phyloP scores from a whole-genome alignment of 2,113 vertebrate species.

The Podilymbus podiceps region DNA sequence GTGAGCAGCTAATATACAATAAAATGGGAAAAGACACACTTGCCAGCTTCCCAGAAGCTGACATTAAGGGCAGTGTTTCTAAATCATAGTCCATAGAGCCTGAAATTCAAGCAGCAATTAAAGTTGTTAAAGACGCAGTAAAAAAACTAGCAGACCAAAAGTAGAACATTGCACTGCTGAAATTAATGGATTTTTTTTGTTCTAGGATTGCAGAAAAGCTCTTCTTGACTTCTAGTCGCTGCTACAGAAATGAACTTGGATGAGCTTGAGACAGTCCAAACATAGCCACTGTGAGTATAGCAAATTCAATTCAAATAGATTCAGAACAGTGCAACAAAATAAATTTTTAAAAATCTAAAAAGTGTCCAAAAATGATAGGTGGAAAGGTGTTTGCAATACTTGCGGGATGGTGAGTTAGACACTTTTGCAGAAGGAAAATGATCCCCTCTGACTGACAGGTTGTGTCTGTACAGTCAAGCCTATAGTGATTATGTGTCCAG shows the following conservation, averaged over 20 bases:
- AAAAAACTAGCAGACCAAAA: neutral
- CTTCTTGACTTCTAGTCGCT: neutral
- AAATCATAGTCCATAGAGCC: neutral
- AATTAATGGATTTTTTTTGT: neutral
- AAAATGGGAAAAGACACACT: slow-evolving; percentile 6
- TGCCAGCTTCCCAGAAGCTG: neutral
- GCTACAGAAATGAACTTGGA: neutral
- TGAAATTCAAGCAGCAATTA: slow-evolving; percentile 20
- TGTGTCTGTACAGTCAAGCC: neutral
- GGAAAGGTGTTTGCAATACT: neutral
- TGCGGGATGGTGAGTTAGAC: neutral
- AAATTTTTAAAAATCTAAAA: neutral
- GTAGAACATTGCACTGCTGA: neutral
- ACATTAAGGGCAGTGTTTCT: neutral
- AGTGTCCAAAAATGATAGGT: neutral
- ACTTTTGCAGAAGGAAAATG: neutral
- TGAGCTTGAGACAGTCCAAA: neutral
- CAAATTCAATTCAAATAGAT: neutral
- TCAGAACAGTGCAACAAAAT: neutral
- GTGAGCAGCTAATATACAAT: slow-evolving; percentile 14
- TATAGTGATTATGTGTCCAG: neutral
- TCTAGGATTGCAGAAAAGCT: neutral
- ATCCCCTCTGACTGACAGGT: neutral
- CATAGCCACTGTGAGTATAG: neutral
- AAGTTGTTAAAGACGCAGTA: neutral